A percentile compares a stretch with the other conserved stretches of the same genome.
These are phyloP conservation scores for Drosophila nr. perissopoda DNA, from an alignment of 2,888 invertebrate species.

Conservation along the genomic window DNA sequence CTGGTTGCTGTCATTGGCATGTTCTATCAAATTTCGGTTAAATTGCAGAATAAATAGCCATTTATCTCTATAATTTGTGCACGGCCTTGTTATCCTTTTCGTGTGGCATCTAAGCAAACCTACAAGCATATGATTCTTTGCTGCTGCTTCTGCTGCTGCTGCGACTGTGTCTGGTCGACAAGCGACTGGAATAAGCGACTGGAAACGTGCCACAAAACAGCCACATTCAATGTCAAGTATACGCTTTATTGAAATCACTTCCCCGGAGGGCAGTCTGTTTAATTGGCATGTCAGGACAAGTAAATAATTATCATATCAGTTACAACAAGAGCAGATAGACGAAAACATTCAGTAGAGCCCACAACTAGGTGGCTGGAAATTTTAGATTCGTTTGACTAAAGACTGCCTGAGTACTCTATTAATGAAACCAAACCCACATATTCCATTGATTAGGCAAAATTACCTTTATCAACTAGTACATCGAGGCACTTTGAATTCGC, in stretches of 20 bases:
- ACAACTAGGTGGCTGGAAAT: conserved; percentile 7
- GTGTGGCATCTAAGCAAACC: conserved; percentile 21
- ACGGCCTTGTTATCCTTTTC: conserved; percentile 63
- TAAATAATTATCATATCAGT: conserved; percentile 75
- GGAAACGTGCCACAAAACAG: conserved; percentile 8
- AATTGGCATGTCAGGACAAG: conserved; percentile 59
- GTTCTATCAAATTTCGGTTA: conserved; percentile 76
- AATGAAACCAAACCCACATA: neutral
- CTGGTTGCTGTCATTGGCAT: conserved; percentile 64
- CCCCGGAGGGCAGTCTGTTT: conserved; percentile 26
- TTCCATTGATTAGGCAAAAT: neutral
- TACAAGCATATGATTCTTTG: conserved; percentile 11
- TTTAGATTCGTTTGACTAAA: neutral
- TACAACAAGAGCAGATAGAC: conserved; percentile 29
- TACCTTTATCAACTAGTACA: too few species aligned
- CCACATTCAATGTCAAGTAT: conserved; percentile 42
- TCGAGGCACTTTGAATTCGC: neutral
- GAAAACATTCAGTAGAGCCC: conserved; percentile 1
- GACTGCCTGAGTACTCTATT: neutral
- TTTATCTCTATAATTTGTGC: conserved; percentile 81
- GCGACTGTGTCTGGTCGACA: neutral
- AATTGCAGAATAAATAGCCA: conserved; percentile 79
- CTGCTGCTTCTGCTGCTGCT: neutral
- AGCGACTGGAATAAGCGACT: neutral
- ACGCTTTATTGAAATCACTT: conserved; percentile 37